Evolutionary conservation across 1,140 invertebrate genomes (phyloP).

Genomic region (Trypoxylus dichotomus): DNA sequence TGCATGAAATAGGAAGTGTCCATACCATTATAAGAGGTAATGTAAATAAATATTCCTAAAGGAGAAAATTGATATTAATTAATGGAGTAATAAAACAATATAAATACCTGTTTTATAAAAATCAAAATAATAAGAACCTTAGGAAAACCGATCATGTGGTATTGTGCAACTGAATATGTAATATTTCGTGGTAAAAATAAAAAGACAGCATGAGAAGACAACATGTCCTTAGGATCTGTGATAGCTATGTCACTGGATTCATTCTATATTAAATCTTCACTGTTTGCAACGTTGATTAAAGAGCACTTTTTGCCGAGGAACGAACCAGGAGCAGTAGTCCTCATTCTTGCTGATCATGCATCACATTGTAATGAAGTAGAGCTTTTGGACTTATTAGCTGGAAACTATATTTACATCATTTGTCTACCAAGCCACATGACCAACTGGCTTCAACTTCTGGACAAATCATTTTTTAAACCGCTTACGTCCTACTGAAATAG

Average conservation of each 20-base stretch:
- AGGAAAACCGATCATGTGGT: no score
- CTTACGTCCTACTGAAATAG: background rate
- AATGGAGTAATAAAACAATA: no score
- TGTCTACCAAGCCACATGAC: background rate
- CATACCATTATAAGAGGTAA: no score
- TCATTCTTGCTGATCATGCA: conserved; percentile 45
- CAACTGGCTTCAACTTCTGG: background rate
- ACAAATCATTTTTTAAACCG: conserved; percentile 7
- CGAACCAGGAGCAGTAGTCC: conserved; percentile 38
- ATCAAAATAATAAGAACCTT: no score
- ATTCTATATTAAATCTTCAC: conserved; percentile 44
- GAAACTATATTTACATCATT: background rate
- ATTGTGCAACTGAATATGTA: no score
- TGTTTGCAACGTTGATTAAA: conserved; percentile 48
- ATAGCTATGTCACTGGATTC: conserved; percentile 49
- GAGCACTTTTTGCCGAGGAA: conserved; percentile 44
- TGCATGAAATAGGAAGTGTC: no score
- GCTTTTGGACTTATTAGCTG: conserved; percentile 36
- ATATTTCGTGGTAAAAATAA: conserved; percentile 49
- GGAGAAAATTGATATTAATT: no score
- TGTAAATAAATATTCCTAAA: no score
- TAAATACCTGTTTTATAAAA: no score
- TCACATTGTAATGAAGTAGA: conserved; percentile 37
- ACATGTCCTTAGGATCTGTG: conserved; percentile 41
- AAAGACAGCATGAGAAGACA: conserved; percentile 47